Conservation (phyloP, 2,113 vertebrate species). For the Cepphus grylle region DNA sequence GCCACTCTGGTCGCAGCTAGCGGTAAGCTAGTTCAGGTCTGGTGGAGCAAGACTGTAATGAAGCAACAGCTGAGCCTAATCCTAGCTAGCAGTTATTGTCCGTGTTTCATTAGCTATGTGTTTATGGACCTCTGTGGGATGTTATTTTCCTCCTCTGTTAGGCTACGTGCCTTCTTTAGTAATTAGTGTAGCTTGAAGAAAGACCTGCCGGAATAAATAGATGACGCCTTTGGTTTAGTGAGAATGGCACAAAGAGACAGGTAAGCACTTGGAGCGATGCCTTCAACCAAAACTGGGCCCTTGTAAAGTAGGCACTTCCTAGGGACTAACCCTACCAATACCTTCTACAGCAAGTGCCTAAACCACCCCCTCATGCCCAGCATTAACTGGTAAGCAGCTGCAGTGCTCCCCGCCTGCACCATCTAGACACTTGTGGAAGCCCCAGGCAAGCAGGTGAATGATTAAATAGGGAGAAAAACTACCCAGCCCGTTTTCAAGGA, state of each 20-base stretch:
- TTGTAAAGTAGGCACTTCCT: neutral
- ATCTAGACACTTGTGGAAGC: neutral
- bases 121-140: neutral
- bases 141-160: neutral
- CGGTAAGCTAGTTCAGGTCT: neutral
- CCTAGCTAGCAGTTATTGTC: neutral
- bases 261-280: neutral
- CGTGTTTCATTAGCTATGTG: neutral
- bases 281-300: neutral
- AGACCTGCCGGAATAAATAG: neutral
- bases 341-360: neutral
- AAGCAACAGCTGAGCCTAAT: neutral
- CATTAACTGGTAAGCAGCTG: neutral
- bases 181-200: neutral
- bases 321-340: neutral
- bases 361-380: no score
- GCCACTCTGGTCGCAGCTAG: neutral
- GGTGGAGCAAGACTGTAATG: neutral
- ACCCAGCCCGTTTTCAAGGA: neutral
- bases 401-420: neutral
- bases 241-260: neutral
- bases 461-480: neutral
- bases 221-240: neutral
- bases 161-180: neutral
- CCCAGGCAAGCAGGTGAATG: neutral